Evolutionary conservation across 2,113 vertebrate species (phyloP), one percentile per base, ranked within the genome.

Genomic region (Salvelinus fontinalis): DNA sequence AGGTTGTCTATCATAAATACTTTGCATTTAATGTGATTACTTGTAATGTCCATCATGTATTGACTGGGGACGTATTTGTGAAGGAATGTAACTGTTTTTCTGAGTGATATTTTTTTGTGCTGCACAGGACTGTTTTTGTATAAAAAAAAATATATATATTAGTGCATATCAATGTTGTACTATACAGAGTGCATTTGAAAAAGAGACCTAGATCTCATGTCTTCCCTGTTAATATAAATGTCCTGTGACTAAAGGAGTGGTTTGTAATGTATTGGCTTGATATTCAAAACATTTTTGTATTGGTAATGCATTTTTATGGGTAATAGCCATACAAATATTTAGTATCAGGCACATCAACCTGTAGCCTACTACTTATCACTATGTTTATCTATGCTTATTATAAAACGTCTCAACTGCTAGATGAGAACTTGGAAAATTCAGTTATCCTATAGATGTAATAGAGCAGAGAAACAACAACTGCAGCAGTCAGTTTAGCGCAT

Each of bases 381-480:
- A 66, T 16, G 69, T 67, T 71, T 72, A 59, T 22, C 24, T 57
- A 14, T 22, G 20, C 20, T 62, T 62, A 62, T 24, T n/a, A 22
- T 22, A n/a, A 62, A n/a, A 22, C 22, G 2, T 62, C 0, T 62
- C 7, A 22, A 16, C n/a, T 62, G 59, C 59, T 62, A n/a, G 59
- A 62, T 13, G 2, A 24, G n/a, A 22, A 24, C 14, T 24, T 24
- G 59, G 18, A 2, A 62, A 8, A 64, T 71, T 71, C 39, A 51
- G 9, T 29, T n/a, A 18, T 14, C 20, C 29, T 18, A n/a, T 18
- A 26, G 13, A 51, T 20, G 27, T 31, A 1, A 67, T 31, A 1
- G 2, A 75, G 11, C 9, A 60, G 26, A 79, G 69, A 79, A 65
- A 22, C 74, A 78, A 64, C 79, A 80, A 82, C 2, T 8, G n/a